Evolutionary conservation across 2,113 vertebrate species (phyloP).

Genomic region (Hassar affinis): DNA sequence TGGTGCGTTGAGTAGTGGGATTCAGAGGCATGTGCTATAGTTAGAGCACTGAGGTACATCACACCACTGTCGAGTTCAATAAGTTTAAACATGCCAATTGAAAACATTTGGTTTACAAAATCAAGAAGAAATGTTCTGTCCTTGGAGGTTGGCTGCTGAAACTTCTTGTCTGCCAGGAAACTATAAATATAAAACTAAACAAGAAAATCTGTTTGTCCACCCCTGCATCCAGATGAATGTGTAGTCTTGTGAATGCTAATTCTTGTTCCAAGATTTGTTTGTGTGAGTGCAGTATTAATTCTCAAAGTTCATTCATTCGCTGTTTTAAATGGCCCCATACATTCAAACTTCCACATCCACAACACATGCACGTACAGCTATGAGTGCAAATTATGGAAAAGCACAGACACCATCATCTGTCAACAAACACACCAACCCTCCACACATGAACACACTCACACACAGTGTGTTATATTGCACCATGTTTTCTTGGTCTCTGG

Average conservation of each 20-base stretch:
- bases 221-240: not conserved
- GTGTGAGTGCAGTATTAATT: not conserved
- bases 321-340: conserved; percentile 4
- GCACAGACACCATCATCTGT: not conserved
- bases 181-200: not conserved
- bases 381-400: not conserved
- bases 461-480: not conserved
- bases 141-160: not conserved
- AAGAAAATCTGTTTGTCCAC: not conserved
- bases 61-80: not conserved
- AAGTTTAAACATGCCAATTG: not conserved
- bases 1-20: not conserved
- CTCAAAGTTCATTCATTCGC: not conserved
- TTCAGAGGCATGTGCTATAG: not conserved
- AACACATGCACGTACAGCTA: not conserved
- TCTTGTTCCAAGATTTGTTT: not conserved
- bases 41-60: not conserved
- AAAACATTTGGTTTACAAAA: not conserved
- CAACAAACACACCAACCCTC: not conserved
- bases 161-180: not conserved
- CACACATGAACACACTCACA: not conserved
- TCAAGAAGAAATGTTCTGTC: not conserved
- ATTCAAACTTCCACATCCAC: not conserved
- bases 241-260: not conserved
- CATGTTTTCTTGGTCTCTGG: conserved; percentile 3